phyloP scores from a whole-genome alignment of 2,113 vertebrate species.

The Calyptomena viridis region DNA sequence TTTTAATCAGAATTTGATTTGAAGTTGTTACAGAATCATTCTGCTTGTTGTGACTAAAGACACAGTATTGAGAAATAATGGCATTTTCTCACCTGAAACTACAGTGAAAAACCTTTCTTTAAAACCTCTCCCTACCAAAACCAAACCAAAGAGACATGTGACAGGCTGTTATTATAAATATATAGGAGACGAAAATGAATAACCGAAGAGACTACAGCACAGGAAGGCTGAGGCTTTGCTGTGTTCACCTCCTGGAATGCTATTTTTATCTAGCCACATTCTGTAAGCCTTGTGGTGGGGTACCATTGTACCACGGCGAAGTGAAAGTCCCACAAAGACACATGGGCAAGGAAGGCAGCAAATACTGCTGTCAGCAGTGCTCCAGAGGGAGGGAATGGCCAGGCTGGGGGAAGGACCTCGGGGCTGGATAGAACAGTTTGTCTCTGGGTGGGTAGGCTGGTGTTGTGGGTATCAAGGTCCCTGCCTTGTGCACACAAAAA shows the following conservation, averaged over 20 bases:
- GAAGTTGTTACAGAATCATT: not conserved
- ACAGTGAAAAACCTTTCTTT: not conserved
- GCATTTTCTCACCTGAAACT: not conserved
- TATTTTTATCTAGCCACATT: not conserved
- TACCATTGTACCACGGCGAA: accelerated
- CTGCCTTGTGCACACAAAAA: not conserved
- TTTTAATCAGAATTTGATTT: not conserved
- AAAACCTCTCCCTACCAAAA: not conserved
- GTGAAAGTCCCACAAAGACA: not conserved
- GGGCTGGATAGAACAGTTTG: not conserved
- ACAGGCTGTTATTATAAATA: not conserved
- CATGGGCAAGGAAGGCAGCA: accelerated
- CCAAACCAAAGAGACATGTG: not conserved
- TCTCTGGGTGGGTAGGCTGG: not conserved
- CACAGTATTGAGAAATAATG: not conserved
- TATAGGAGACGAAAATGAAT: not conserved
- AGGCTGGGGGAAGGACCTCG: no score
- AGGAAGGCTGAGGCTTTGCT: not conserved
- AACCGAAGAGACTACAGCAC: not conserved
- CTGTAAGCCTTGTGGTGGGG: not conserved
- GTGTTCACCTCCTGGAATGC: not conserved
- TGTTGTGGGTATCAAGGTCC: not conserved
- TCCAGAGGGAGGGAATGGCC: not conserved
- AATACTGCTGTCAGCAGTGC: not conserved
- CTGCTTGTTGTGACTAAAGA: not conserved